Conservation (phyloP, 2,888 invertebrate species). For the Sinotaia quadrata region DNA sequence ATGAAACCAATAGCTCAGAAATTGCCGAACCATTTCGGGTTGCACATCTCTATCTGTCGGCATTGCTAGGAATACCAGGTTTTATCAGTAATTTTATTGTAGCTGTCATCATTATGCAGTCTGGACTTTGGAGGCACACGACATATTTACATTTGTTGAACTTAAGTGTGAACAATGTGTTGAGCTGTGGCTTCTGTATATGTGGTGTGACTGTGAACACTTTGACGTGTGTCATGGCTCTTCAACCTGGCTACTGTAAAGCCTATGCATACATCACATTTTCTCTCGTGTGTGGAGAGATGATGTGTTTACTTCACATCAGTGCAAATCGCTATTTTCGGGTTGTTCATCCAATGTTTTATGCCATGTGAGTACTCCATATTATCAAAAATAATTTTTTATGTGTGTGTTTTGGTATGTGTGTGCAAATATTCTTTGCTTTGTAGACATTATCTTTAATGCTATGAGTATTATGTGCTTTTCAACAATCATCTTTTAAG, state of each 20-base stretch:
- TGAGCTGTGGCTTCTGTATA: background rate
- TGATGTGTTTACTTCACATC: conserved; percentile 45
- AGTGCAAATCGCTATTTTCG: conserved; percentile 47
- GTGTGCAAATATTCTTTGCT: too few relatives aligned
- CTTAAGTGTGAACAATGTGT: background rate
- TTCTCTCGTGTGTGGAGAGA: conserved; percentile 42
- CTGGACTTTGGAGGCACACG: background rate
- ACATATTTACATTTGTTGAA: background rate
- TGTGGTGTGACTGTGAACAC: background rate
- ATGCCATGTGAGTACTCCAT: conserved; percentile 38
- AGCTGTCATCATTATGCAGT: background rate
- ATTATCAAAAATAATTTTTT: background rate
- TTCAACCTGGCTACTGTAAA: conserved; percentile 27
- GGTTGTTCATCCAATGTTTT: conserved; percentile 42
- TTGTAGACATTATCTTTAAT: too few relatives aligned
- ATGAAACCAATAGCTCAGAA: background rate
- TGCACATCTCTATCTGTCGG: background rate
- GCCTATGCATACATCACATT: conserved; percentile 43
- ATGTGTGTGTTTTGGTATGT: too few relatives aligned
- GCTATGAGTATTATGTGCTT: too few relatives aligned
- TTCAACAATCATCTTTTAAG: too few relatives aligned
- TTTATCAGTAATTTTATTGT: background rate
- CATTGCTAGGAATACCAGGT: background rate
- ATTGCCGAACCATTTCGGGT: background rate
- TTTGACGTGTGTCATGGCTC: background rate